Evolutionary conservation across 2,888 invertebrate species (phyloP), one percentile per base, ranked within the genome.

Genomic region (Rhamnusium bicolor): DNA sequence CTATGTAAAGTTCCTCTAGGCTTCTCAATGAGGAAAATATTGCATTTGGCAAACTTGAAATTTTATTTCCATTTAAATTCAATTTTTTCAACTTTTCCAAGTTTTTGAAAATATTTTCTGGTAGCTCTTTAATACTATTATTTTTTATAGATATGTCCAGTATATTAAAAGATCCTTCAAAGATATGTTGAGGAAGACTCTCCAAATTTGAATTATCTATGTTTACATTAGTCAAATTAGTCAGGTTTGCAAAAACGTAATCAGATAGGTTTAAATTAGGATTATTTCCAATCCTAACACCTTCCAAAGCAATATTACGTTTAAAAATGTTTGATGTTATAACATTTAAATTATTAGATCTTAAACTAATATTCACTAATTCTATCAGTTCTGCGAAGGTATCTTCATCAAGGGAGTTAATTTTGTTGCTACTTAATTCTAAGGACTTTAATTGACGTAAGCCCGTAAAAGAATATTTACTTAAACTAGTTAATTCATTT

Each of bases 391-490:
- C 75, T 6, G 75, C 60, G 72, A 95, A 94, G 69, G 93, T 89
- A 80, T 91, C 90, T 6, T 90, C 85, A 0, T 92, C 91, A 60
- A 95, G 87, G 69, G 89, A 89, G 73, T 90, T 90, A 77, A 95
- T 90, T 66, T 90, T 90, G 85, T 95, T 95, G 5, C 90, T 89
- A 81, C 92, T 92, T 69, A 96, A 86, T 86, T 95, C 94, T 71
- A 96, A 88, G 76, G 91, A 91, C 80, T 90, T 89, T 5, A 96
- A 88, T 0, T 91, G 91, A 32, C 89, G 87, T 5, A 94, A 89
- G 49, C 93, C 92, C 27, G 90, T 89, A 83, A 95, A 94, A 74
- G 91, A 89, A 71, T 91, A 89, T 74, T 91, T 89, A 10, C 91
- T 90, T 32, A 85, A 49, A 5, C 24, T 27, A 7, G 68, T 77